Percentiles rank a stretch among this genome's conserved stretches.
phyloP scores from a whole-genome alignment of 2,797 vertebrate genomes.

The Sebastes miniatus region DNA sequence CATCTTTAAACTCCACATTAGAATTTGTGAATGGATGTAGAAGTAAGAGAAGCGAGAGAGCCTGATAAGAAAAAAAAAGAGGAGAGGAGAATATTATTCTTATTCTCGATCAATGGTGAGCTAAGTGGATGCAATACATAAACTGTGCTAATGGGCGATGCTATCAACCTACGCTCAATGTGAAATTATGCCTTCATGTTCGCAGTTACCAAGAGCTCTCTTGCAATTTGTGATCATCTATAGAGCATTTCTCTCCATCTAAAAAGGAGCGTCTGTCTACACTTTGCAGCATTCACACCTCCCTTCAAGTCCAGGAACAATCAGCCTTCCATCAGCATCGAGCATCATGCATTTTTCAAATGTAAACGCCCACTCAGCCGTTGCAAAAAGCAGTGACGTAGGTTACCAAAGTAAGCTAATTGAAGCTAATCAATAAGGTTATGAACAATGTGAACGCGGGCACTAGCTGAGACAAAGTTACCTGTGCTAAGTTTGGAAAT shows the following conservation, averaged over 20 bases:
- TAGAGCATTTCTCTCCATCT: not conserved
- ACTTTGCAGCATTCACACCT: not conserved
- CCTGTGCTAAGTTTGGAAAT: too few relatives aligned
- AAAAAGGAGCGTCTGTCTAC: not conserved
- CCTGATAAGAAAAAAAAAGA: not conserved
- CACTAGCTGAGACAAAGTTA: too few relatives aligned
- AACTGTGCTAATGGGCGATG: not conserved
- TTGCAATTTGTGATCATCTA: not conserved
- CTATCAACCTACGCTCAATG: not conserved
- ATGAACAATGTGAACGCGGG: too few relatives aligned
- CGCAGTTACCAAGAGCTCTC: not conserved
- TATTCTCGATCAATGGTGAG: slow-evolving; percentile 1
- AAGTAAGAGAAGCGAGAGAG: not conserved
- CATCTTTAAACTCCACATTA: slow-evolving; percentile 24
- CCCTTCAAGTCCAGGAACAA: not conserved
- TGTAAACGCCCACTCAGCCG: too few relatives aligned
- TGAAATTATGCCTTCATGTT: not conserved
- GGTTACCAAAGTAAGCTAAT: too few relatives aligned
- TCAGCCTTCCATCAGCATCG: not conserved
- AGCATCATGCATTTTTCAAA: not conserved
- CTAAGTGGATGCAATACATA: slow-evolving; percentile 8
- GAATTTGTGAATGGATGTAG: slow-evolving; percentile 38
- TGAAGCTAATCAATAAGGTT: too few relatives aligned
- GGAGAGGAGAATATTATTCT: not conserved
- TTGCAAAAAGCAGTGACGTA: too few relatives aligned